Conservation (phyloP, 2,113 vertebrate genomes). For the Gobiocypris rarus region DNA sequence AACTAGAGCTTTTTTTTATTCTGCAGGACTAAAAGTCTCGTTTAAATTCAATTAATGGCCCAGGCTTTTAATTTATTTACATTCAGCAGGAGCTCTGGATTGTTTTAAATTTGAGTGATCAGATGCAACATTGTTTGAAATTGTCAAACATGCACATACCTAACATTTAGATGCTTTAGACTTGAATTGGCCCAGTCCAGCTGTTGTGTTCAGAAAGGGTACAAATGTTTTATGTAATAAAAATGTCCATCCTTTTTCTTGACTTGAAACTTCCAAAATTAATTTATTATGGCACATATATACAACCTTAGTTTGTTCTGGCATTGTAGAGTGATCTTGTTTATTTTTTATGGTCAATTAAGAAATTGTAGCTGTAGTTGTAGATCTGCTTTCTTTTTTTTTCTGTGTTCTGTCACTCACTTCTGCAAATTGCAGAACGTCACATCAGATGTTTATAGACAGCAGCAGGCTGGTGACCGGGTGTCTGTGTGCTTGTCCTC, state of each 20-base stretch:
- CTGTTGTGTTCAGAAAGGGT: not conserved
- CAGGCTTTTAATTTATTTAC: not conserved
- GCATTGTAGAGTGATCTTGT: not conserved
- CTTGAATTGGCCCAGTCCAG: not conserved
- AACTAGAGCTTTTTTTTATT: not conserved
- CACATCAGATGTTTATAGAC: not conserved
- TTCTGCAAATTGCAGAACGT: not conserved
- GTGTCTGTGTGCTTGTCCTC: constrained; percentile 4
- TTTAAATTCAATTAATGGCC: not conserved
- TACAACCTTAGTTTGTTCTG: too few relatives aligned
- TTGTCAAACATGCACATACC: not conserved
- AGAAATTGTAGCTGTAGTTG: not conserved
- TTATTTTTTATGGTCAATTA: not conserved
- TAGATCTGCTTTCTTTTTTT: not conserved
- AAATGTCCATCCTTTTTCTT: not conserved
- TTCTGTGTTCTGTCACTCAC: not conserved
- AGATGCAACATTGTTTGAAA: not conserved
- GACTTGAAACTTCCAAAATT: not conserved
- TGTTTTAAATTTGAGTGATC: not conserved
- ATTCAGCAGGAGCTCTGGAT: not conserved
- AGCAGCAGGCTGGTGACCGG: constrained; percentile 16
- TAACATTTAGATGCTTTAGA: too few relatives aligned
- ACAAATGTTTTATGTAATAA: too few relatives aligned
- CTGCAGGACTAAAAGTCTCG: not conserved
- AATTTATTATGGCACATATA: too few relatives aligned